A percentile compares a stretch with the other conserved stretches of the same genome.
These are phyloP conservation scores for Peromyscus aztecus DNA, from an alignment of 2,797 vertebrate genomes.

Conservation along the genomic window DNA sequence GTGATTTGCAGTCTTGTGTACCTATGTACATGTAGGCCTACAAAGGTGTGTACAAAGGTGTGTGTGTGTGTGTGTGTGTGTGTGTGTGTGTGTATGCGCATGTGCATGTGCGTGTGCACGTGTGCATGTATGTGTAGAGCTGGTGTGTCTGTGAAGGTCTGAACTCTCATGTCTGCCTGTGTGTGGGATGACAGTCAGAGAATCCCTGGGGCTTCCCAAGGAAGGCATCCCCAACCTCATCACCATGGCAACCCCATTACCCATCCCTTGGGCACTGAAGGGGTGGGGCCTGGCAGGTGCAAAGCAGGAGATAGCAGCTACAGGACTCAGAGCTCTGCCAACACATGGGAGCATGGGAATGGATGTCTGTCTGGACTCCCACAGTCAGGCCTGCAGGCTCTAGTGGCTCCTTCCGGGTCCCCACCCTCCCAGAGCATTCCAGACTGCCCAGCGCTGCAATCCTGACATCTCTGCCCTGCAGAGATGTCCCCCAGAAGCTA, in stretches of 20 bases:
- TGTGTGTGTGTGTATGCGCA: rapidly evolving
- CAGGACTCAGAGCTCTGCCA: neutral
- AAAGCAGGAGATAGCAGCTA: neutral
- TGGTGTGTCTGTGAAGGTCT: neutral
- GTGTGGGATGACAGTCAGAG: neutral
- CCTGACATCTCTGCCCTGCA: neutral
- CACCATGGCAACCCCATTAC: neutral
- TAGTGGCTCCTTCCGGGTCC: neutral
- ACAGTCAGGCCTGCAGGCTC: neutral
- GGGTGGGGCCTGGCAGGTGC: slow-evolving; percentile 11
- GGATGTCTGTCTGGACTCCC: neutral
- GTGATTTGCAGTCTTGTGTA: neutral
- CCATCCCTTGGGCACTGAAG: neutral
- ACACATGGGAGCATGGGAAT: neutral
- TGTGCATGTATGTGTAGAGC: neutral
- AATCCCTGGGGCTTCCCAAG: slow-evolving; percentile 27
- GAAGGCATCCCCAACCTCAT: neutral
- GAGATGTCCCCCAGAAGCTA: neutral
- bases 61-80: too few relatives aligned
- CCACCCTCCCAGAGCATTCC: neutral
- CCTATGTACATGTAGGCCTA: neutral
- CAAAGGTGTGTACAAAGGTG: neutral
- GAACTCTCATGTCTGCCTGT: neutral
- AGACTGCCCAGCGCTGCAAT: rapidly evolving
- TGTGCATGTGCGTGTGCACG: rapidly evolving